Evolutionary conservation across 2,113 vertebrate genomes (phyloP).

Genomic region (Blennius ocellaris): DNA sequence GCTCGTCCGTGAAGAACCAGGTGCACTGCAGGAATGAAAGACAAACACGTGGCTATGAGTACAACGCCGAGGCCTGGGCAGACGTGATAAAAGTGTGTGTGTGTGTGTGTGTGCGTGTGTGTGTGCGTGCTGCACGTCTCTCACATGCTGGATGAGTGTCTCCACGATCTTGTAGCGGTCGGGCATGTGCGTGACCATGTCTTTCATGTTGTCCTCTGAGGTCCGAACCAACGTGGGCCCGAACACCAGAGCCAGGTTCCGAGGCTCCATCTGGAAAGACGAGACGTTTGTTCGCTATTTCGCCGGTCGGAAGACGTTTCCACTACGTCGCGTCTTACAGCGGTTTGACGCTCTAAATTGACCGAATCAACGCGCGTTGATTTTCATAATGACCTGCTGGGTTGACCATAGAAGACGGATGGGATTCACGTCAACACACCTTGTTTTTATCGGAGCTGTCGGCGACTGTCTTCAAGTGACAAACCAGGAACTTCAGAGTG

Average conservation of each 20-base stretch:
- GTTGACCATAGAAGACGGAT: no score
- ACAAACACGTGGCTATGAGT: constrained; percentile 4
- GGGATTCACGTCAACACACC: constrained; percentile 71
- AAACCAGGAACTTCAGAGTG: constrained; percentile 94
- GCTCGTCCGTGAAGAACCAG: constrained; percentile 96
- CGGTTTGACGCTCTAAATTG: no score
- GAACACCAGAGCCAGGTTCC: constrained; percentile 96
- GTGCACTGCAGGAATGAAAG: constrained; percentile 76
- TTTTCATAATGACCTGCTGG: no score
- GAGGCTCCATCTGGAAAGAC: constrained; percentile 91
- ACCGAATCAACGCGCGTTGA: no score
- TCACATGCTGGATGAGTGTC: constrained; percentile 96
- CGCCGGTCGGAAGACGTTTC: no score
- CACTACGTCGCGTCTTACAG: no score
- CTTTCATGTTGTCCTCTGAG: constrained; percentile 98
- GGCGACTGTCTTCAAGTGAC: constrained; percentile 94
- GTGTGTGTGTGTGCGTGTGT: no score
- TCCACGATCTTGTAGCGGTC: constrained; percentile 99
- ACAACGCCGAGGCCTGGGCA: no score
- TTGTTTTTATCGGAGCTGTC: constrained; percentile 96
- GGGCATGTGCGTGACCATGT: constrained; percentile 99
- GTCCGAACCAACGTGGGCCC: constrained; percentile 95
- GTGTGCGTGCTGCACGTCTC: constrained; percentile 26
- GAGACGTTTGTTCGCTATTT: no score
- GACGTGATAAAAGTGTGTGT: accelerated